Evolutionary conservation across 2,797 vertebrate species (phyloP).

Genomic region (Pangasius krempfi): DNA sequence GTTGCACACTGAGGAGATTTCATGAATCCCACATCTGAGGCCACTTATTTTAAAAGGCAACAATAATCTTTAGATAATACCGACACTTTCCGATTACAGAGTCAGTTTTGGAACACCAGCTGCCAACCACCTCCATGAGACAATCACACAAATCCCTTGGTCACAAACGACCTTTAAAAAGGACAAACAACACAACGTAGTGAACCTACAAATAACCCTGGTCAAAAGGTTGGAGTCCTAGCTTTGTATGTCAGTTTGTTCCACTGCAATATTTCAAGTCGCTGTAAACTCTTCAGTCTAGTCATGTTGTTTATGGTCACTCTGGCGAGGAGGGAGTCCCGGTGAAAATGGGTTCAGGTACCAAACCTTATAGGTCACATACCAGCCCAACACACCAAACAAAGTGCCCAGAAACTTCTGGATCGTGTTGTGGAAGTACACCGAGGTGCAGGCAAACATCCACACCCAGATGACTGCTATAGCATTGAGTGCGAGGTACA

Average conservation of each 20-base stretch:
- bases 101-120: slow-evolving; percentile 69
- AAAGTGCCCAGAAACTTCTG: slow-evolving; percentile 87
- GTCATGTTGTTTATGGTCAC: slow-evolving; percentile 64
- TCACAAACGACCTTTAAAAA: slow-evolving; percentile 52
- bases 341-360: slow-evolving; percentile 86
- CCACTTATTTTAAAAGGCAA: slow-evolving; percentile 31
- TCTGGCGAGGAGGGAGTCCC: slow-evolving; percentile 79
- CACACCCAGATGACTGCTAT: slow-evolving; percentile 84
- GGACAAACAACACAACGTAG: slow-evolving; percentile 47
- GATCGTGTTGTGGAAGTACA: slow-evolving; percentile 87
- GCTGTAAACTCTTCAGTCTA: slow-evolving; percentile 42
- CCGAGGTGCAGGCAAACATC: slow-evolving; percentile 90
- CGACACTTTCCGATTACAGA: slow-evolving; percentile 63
- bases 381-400: slow-evolving; percentile 85
- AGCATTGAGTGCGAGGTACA: slow-evolving; percentile 83
- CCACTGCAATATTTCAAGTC: neutral
- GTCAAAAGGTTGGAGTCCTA: neutral
- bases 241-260: slow-evolving; percentile 27
- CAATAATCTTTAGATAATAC: slow-evolving; percentile 34
- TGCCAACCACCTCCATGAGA: slow-evolving; percentile 51
- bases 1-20: neutral
- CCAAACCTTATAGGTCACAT: slow-evolving; percentile 85
- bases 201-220: slow-evolving; percentile 38
- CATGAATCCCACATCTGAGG: neutral
- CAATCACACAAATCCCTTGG: slow-evolving; percentile 34